Evolutionary conservation across 2,113 vertebrate genomes (phyloP).

Genomic region (Axis porcinus): DNA sequence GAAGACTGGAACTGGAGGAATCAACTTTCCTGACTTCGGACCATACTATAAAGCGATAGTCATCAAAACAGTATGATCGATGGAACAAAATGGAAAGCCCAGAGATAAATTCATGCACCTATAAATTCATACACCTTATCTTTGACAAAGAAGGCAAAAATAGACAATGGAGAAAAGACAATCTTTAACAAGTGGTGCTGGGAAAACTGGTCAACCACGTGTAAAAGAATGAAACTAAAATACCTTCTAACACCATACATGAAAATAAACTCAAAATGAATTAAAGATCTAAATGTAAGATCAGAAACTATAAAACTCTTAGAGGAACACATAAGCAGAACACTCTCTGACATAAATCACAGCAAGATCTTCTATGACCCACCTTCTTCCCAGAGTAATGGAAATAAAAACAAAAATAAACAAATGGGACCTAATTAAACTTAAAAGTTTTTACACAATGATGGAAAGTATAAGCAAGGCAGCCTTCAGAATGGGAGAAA

Average conservation of each 20-base stretch:
- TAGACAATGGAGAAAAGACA: not conserved
- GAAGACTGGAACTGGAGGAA: not conserved
- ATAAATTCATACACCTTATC: not conserved
- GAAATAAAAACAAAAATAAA: not conserved
- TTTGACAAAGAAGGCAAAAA: not conserved
- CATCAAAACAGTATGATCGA: not conserved
- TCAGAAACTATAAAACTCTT: not conserved
- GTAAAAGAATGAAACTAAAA: not conserved
- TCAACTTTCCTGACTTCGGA: not conserved
- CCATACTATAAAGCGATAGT: not conserved
- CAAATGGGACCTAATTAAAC: not conserved
- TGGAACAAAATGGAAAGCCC: not conserved
- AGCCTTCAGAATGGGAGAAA: not conserved
- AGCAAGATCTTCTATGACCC: not conserved
- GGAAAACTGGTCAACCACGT: not conserved
- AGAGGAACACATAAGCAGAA: not conserved
- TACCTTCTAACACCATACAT: not conserved
- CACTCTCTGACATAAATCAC: not conserved
- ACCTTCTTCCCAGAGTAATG: not conserved
- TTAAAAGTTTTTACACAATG: not conserved
- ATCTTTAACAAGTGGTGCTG: not conserved
- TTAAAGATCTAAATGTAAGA: not conserved
- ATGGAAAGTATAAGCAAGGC: not conserved
- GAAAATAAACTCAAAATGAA: not conserved
- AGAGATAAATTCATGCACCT: not conserved